A percentile compares a stretch with the other conserved stretches of the same genome.
These are phyloP conservation scores for Todiramphus saurophagus DNA, from an alignment of 2,113 vertebrate species.

Conservation along the genomic window DNA sequence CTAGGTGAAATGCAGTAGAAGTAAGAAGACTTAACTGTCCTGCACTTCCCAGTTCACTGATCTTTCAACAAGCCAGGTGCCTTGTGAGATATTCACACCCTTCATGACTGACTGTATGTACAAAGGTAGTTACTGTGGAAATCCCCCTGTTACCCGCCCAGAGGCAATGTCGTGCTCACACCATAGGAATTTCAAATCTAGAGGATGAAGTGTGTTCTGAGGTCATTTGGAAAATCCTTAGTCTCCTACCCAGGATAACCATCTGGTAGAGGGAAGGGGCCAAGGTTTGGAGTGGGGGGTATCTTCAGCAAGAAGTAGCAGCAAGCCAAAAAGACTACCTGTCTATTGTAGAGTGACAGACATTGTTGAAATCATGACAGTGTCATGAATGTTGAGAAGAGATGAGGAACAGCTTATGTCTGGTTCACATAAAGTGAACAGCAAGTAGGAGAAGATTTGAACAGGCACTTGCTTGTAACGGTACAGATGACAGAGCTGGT, in stretches of 20 bases:
- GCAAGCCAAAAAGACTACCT: not conserved
- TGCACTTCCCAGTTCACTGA: not conserved
- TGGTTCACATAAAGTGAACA: not conserved
- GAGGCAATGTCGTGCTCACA: accelerated
- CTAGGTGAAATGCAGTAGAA: not conserved
- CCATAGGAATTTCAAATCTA: not conserved
- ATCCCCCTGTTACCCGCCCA: not conserved
- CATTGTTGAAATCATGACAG: accelerated
- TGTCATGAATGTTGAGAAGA: not conserved
- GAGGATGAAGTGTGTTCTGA: not conserved
- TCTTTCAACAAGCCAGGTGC: not conserved
- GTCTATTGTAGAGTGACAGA: not conserved
- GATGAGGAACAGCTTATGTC: not conserved
- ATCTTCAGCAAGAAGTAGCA: not conserved
- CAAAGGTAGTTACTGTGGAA: not conserved
- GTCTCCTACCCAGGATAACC: not conserved
- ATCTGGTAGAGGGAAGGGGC: not conserved
- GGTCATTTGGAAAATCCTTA: not conserved
- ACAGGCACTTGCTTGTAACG: not conserved
- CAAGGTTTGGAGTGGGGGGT: accelerated
- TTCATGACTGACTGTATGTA: accelerated
- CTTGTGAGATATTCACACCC: not conserved
- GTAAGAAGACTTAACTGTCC: not conserved
- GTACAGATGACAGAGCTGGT: not conserved
- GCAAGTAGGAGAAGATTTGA: not conserved